These are phyloP conservation scores for Percopsis omiscomaycus DNA, from an alignment of 2,797 vertebrate species.

Conservation along the genomic window DNA sequence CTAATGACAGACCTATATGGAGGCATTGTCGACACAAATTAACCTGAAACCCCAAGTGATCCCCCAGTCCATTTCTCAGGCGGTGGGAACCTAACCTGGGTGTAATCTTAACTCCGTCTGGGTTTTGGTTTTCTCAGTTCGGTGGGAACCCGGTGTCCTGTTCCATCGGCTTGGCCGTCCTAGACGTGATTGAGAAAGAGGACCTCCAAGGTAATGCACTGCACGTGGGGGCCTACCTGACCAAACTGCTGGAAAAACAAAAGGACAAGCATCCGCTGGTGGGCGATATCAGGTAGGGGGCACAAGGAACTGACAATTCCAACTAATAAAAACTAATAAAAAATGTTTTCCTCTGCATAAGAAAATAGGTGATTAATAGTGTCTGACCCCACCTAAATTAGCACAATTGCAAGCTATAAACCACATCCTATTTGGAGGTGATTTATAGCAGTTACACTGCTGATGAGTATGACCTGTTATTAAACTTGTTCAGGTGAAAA, in stretches of 20 bases:
- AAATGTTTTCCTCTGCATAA: no score
- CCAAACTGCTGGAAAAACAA: conserved; percentile 79
- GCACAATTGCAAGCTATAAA: no score
- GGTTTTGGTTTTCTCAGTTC: conserved; percentile 78
- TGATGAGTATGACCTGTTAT: background rate
- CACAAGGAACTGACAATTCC: background rate
- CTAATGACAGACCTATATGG: background rate
- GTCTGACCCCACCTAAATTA: no score
- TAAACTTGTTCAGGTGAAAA: background rate
- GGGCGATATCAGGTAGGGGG: conserved; percentile 88
- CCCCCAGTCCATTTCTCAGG: background rate
- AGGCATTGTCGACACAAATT: background rate
- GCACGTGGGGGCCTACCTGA: conserved; percentile 85
- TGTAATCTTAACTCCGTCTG: conserved; percentile 29
- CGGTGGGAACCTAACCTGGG: background rate
- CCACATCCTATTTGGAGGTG: no score
- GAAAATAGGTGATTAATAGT: no score
- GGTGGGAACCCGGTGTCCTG: conserved; percentile 97
- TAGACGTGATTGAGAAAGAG: conserved; percentile 90
- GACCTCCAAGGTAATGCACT: conserved; percentile 88
- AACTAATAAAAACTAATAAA: background rate
- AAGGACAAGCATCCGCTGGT: conserved; percentile 88
- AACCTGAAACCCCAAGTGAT: background rate
- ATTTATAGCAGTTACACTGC: no score
- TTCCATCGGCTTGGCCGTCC: conserved; percentile 90